These are phyloP conservation scores for Enteromius mattozi DNA, from an alignment of 2,797 vertebrate species.

Conservation along the genomic window DNA sequence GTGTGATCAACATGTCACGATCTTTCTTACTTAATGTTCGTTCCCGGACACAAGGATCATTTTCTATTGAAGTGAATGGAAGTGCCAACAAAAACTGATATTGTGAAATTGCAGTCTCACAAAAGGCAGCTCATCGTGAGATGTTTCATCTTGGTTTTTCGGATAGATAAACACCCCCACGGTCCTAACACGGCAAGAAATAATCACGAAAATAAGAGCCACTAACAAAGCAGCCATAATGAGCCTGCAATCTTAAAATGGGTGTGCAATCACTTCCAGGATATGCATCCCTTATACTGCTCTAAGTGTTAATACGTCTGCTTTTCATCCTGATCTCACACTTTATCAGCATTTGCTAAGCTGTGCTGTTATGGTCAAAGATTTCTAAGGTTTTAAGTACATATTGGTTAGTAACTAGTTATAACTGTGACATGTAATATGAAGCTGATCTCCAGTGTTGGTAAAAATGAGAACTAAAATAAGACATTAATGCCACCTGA, in stretches of 20 bases:
- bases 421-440: slow-evolving; percentile 31
- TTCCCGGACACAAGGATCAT: neutral
- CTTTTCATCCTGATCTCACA: slow-evolving; percentile 24
- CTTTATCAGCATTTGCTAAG: slow-evolving; percentile 12
- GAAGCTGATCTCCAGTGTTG: slow-evolving; percentile 25
- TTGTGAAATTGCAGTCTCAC: slow-evolving; percentile 14
- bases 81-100: slow-evolving; percentile 14
- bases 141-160: slow-evolving; percentile 29
- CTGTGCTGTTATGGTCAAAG: neutral
- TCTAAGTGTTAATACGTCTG: slow-evolving; percentile 13
- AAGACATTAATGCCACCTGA: slow-evolving; percentile 44
- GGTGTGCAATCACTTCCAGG: slow-evolving; percentile 4
- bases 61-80: neutral
- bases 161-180: slow-evolving; percentile 22
- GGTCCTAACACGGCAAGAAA: slow-evolving; percentile 26
- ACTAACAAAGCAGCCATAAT: slow-evolving; percentile 19
- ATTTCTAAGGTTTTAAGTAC: neutral
- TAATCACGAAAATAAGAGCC: slow-evolving; percentile 27
- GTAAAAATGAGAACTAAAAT: slow-evolving; percentile 38
- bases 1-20: neutral
- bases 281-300: neutral
- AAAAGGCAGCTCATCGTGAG: slow-evolving; percentile 9
- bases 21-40: neutral
- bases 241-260: slow-evolving; percentile 1
- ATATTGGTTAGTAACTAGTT: slow-evolving; percentile 46